Percentiles rank a stretch among this genome's conserved stretches.
These are phyloP conservation scores for Spisula solida DNA, from an alignment of 2,888 invertebrate genomes.

Conservation along the genomic window DNA sequence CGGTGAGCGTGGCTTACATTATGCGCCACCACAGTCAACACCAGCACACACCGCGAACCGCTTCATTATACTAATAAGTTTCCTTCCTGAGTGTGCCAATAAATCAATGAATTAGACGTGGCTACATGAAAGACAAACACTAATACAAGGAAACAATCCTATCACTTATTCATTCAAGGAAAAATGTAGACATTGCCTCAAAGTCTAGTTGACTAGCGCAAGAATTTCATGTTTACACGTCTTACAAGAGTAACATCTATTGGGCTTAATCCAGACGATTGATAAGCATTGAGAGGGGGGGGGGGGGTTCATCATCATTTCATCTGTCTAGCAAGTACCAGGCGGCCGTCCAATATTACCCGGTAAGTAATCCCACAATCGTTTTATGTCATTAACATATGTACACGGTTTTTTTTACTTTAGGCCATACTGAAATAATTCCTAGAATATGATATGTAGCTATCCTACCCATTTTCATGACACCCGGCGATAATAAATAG, in stretches of 20 bases:
- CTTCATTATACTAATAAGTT: no score
- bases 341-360: conserved; percentile 49
- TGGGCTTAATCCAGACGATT: neutral
- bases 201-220: conserved; percentile 45
- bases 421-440: no score
- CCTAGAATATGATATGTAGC: no score
- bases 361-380: conserved; percentile 42
- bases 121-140: neutral
- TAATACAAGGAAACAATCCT: neutral
- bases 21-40: no score
- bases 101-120: neutral
- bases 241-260: conserved; percentile 28
- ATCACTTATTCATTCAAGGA: conserved; percentile 28
- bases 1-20: no score
- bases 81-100: neutral
- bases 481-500: no score
- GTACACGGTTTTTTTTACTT: conserved; percentile 35
- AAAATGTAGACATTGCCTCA: conserved; percentile 39
- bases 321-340: conserved; percentile 33
- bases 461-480: no score
- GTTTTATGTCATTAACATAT: conserved; percentile 52
- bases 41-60: no score
- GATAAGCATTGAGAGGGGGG: conserved; percentile 39
- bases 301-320: conserved; percentile 27
- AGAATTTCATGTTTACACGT: conserved; percentile 51